Base-by-base conservation (phyloP, 2,113 vertebrate species). In the Rhinoptilus africanus region DNA sequence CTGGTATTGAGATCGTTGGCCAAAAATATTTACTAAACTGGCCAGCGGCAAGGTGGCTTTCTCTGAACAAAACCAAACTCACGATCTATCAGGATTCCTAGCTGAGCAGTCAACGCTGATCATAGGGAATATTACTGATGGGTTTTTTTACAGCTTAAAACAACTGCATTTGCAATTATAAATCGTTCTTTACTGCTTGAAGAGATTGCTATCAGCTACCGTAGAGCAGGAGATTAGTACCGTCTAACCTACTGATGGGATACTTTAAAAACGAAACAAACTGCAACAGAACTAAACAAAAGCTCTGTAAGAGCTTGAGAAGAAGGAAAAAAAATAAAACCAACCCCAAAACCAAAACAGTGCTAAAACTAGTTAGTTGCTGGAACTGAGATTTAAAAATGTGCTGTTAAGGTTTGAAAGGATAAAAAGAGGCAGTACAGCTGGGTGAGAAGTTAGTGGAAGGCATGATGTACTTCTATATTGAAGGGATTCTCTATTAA, bases 341-440 rank as follows among this genome's bases (percentile, higher is more conserved):
- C 13, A 10, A 10, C 13, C 5, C 1, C 17, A 20, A 50, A 32
- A 1, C 10, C 5, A 26, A 48, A 90, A 41, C 14, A 54, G 24
- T 32, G 15, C 2, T 57, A 59, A 9, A 89, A 28, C 8, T 30
- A 14, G 19, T n/a, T 21, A 37, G 22, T 26, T 66, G 37, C 35
- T 73, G 45, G 64, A 60, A 43, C 6, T 51, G 48, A 75, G 35
- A 32, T 56, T 59, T 75, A 8, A 91, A 71, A 63, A 35, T 0
- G 0, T 78, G 7, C 4, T 63, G 4, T 69, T 66, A 67, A 74
- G 6, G 2, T 86, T 43, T 91, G 17, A 21, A 1, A 2, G 0
- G 7, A 24, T 16, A 18, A 50, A 67, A 53, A 82, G 8, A 28
- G 8, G 14, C 8, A 37, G 11, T 17, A 14, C 16, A 51, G 26